Conservation (phyloP, 2,797 vertebrate species). For the Falco concolor region DNA sequence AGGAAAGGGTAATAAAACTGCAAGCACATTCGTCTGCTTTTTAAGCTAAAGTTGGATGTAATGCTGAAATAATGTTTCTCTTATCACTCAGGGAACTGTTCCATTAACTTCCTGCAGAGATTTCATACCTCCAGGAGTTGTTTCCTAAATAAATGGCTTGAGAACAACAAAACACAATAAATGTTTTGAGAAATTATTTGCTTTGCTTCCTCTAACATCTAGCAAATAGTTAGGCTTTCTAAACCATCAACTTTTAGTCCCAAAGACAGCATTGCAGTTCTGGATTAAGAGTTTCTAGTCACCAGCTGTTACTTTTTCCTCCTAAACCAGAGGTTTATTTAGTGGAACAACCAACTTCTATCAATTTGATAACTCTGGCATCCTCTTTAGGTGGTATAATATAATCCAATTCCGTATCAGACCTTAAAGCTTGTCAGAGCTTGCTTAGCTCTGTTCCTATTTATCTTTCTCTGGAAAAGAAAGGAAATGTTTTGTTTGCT, state of each 20-base stretch:
- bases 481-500: conserved; percentile 51
- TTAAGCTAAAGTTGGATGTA: not conserved
- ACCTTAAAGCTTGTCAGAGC: not conserved
- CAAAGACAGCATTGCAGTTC: not conserved
- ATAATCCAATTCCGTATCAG: not conserved
- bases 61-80: not conserved
- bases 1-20: not conserved
- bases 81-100: not conserved
- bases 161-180: not conserved
- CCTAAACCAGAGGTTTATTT: not conserved
- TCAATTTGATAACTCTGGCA: not conserved
- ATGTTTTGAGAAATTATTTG: not conserved
- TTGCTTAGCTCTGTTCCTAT: conserved; percentile 24
- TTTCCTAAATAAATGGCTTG: not conserved
- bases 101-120: not conserved
- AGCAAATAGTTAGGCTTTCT: not conserved
- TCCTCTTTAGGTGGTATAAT: not conserved
- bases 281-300: not conserved
- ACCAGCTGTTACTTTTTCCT: not conserved
- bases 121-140: not conserved
- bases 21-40: not conserved
- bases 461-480: conserved; percentile 43
- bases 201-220: not conserved
- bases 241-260: not conserved
- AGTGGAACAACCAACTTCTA: not conserved